Conservation (phyloP, 2,888 invertebrate genomes). For the Hirtodrosophila cameraria region DNA sequence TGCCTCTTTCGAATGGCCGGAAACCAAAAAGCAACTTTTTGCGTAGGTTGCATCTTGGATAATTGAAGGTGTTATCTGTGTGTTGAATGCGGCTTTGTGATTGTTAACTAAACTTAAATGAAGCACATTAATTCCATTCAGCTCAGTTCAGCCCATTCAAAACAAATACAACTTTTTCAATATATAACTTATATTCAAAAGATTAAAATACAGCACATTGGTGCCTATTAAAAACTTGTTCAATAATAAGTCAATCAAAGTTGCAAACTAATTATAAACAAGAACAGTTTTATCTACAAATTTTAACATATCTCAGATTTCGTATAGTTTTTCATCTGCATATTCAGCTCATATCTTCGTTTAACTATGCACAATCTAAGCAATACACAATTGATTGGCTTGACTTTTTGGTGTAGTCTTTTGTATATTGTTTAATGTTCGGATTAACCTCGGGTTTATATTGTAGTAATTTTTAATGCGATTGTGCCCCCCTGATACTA, state of each 20-base stretch:
- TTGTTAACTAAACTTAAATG: constrained; percentile 11
- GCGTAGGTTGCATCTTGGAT: constrained; percentile 41
- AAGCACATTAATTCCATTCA: constrained; percentile 9
- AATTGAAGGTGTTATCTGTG: constrained; percentile 43
- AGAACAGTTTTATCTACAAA: too few species aligned
- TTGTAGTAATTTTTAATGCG: constrained; percentile 40
- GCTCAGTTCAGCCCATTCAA: not conserved
- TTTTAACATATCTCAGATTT: too few species aligned
- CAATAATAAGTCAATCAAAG: too few species aligned
- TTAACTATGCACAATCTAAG: constrained; percentile 40
- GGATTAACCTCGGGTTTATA: constrained; percentile 67
- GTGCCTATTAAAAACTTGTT: too few species aligned
- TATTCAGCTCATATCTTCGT: constrained; percentile 9
- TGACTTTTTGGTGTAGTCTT: constrained; percentile 41
- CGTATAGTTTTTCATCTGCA: constrained; percentile 11
- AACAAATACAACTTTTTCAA: too few species aligned
- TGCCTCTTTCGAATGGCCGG: constrained; percentile 44
- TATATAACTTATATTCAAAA: too few species aligned
- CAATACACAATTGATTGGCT: constrained; percentile 45
- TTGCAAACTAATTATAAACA: too few species aligned
- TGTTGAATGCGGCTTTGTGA: constrained; percentile 5
- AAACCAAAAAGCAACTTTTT: constrained; percentile 35
- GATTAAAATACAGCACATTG: too few species aligned
- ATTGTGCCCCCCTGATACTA: constrained; percentile 56
- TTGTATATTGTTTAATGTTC: constrained; percentile 66